These are phyloP conservation scores for Frieseomelitta varia DNA, from an alignment of 1,140 invertebrate species.

Conservation along the genomic window DNA sequence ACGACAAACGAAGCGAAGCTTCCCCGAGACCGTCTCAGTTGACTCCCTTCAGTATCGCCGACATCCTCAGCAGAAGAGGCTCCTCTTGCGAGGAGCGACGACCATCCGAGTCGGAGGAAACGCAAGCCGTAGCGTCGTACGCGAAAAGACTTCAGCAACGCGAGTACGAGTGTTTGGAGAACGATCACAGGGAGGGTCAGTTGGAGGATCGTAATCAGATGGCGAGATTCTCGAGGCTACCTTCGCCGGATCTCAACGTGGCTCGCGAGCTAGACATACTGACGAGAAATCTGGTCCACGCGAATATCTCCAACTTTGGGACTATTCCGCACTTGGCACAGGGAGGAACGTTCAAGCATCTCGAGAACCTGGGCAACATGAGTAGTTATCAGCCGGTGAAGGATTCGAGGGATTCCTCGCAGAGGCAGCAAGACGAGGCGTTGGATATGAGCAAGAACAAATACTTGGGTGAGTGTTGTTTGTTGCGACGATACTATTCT, in stretches of 20 bases:
- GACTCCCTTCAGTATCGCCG: constrained; percentile 80
- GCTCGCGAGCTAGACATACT: constrained; percentile 74
- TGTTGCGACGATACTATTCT: background rate
- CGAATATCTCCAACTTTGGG: constrained; percentile 73
- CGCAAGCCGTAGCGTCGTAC: constrained; percentile 18
- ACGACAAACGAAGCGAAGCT: constrained; percentile 62
- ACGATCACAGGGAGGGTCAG: constrained; percentile 31
- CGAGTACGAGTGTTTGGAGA: constrained; percentile 48
- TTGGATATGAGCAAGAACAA: constrained; percentile 81
- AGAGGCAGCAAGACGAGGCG: constrained; percentile 78
- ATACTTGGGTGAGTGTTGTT: constrained; percentile 74
- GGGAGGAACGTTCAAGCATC: constrained; percentile 66
- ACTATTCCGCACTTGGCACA: constrained; percentile 63
- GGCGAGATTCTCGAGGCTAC: constrained; percentile 62
- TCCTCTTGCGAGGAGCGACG: constrained; percentile 61
- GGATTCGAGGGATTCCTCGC: constrained; percentile 65
- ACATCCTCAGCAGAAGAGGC: constrained; percentile 77
- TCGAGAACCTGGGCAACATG: constrained; percentile 67
- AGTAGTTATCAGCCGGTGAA: constrained; percentile 68
- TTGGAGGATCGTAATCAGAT: constrained; percentile 41
- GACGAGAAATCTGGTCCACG: constrained; percentile 75
- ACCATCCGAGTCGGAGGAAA: constrained; percentile 63
- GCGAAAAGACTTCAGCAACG: constrained; percentile 32
- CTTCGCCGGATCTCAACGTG: constrained; percentile 73
- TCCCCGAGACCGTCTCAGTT: constrained; percentile 76